These are phyloP conservation scores for Eurypyga helias DNA, from an alignment of 2,113 vertebrate genomes.

Conservation along the genomic window DNA sequence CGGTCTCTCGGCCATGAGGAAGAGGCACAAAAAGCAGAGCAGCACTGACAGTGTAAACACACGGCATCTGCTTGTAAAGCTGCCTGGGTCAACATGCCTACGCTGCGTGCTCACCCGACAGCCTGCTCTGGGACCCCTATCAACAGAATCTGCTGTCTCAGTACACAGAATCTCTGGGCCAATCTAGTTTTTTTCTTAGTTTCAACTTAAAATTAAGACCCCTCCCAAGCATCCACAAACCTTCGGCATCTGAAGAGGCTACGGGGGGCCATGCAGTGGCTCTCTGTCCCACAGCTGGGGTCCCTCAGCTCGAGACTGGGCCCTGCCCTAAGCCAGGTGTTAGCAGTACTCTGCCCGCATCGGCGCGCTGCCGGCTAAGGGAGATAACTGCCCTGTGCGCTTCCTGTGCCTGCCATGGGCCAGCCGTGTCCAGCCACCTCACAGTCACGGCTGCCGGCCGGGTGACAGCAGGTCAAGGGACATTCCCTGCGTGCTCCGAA, in stretches of 20 bases:
- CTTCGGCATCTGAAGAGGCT: background rate
- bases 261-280: background rate
- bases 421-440: background rate
- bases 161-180: background rate
- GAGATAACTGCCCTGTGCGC: background rate
- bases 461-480: background rate
- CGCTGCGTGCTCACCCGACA: fast-evolving
- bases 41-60: background rate
- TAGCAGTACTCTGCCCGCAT: background rate
- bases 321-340: background rate
- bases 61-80: background rate
- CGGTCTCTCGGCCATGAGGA: background rate
- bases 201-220: background rate
- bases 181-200: no score
- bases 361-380: background rate
- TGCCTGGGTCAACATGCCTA: background rate
- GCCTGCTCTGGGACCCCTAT: background rate
- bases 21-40: background rate
- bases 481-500: background rate
- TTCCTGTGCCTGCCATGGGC: background rate
- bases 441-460: background rate
- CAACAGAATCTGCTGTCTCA: background rate
- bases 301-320: background rate
- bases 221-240: background rate
- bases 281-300: fast-evolving